Evolutionary conservation across 2,797 vertebrate genomes (phyloP).

Genomic region (Sebastes kiyomatsui): DNA sequence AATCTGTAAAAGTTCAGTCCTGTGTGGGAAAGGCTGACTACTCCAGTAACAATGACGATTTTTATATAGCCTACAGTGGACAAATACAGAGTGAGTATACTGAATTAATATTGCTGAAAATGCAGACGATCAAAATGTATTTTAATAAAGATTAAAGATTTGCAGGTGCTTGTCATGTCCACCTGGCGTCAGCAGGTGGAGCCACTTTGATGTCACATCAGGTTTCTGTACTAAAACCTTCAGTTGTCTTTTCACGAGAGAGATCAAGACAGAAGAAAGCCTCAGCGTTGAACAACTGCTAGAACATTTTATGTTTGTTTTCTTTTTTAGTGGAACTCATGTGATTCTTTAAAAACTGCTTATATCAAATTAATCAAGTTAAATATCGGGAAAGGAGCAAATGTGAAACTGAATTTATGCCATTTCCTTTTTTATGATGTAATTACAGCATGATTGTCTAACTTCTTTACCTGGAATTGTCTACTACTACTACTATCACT

Average conservation of each 20-base stretch:
- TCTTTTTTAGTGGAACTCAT: background rate
- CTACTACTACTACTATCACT: rapidly evolving
- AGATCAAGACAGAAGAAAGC: background rate
- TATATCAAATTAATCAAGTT: background rate
- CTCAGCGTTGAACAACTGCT: no score
- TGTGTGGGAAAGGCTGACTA: background rate
- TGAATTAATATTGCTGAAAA: background rate
- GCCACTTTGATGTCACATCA: background rate
- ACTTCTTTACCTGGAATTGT: background rate
- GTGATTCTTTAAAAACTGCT: background rate
- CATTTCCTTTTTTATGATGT: background rate
- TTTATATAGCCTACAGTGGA: background rate
- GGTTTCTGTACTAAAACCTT: background rate
- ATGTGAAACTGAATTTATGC: background rate
- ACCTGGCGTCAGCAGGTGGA: background rate
- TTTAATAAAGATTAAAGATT: background rate
- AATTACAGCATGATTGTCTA: background rate
- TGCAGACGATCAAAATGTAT: background rate
- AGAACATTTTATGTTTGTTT: background rate
- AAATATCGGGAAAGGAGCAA: background rate
- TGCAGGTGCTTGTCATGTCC: no score
- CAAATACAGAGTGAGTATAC: background rate
- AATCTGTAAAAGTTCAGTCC: no score
- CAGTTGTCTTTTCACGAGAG: background rate
- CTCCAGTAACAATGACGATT: background rate